Conservation (phyloP, 2,113 vertebrate species). For the Anser cygnoides region DNA sequence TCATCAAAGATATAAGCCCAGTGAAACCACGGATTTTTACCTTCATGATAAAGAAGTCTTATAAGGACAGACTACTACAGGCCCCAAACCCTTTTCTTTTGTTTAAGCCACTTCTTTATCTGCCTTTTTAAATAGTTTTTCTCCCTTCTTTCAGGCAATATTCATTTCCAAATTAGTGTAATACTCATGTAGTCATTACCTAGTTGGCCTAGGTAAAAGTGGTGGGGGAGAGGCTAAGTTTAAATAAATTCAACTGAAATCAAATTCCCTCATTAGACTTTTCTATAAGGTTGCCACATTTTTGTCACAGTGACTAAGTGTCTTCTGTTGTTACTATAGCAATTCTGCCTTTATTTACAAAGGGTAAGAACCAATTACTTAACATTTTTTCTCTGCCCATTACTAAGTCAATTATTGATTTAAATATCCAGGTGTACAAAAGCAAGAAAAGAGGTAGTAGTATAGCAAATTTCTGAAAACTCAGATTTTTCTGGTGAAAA, state of each 20-base stretch:
- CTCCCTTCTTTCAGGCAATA: not conserved
- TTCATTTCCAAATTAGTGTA: not conserved
- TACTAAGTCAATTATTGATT: not conserved
- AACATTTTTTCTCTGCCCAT: not conserved
- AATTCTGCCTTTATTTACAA: constrained; percentile 18
- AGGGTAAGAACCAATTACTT: not conserved
- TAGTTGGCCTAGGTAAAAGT: not conserved
- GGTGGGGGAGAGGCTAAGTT: not conserved
- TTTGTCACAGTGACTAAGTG: constrained; percentile 28
- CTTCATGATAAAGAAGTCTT: not conserved
- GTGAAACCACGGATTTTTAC: not conserved
- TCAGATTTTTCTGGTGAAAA: not conserved
- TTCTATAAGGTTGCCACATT: not conserved
- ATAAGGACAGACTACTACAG: not conserved
- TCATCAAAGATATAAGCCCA: rapidly evolving
- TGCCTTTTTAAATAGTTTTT: not conserved
- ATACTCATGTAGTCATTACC: not conserved
- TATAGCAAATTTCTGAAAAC: not conserved
- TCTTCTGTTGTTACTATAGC: constrained; percentile 20
- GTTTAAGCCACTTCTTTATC: not conserved
- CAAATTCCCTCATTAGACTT: not conserved
- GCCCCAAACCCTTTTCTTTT: not conserved
- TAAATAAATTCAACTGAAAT: constrained; percentile 11
- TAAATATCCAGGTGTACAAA: not conserved
- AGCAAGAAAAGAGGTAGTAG: not conserved